phyloP scores from a whole-genome alignment of 2,888 invertebrate genomes.

The Lacanobia wlatinum region DNA sequence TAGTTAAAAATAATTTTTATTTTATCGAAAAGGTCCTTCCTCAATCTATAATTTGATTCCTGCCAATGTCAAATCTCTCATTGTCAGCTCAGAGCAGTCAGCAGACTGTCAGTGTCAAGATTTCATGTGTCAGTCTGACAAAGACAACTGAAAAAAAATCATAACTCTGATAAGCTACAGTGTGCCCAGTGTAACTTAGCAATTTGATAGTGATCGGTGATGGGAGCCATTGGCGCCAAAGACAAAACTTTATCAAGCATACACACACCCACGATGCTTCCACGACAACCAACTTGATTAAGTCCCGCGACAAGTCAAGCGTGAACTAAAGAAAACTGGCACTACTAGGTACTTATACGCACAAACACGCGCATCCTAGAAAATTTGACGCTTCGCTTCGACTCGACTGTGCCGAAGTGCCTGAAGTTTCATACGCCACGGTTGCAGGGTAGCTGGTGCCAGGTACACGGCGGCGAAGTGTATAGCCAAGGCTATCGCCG shows the following conservation, averaged over 20 bases:
- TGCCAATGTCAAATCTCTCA: conserved; percentile 54
- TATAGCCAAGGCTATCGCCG: too few relatives aligned
- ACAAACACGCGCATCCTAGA: too few relatives aligned
- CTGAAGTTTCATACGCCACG: too few relatives aligned
- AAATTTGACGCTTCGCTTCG: too few relatives aligned
- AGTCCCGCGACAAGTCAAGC: too few relatives aligned
- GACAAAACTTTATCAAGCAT: not conserved
- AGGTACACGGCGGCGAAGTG: too few relatives aligned
- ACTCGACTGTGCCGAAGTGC: too few relatives aligned
- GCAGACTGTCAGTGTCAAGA: conserved; percentile 8
- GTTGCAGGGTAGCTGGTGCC: too few relatives aligned
- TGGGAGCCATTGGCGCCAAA: not conserved
- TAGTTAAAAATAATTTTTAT: conserved; percentile 1
- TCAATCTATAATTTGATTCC: conserved; percentile 6
- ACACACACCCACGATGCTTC: too few relatives aligned
- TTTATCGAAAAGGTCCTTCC: conserved; percentile 8
- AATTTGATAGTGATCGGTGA: not conserved
- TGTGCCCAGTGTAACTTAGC: not conserved
- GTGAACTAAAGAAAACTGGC: too few relatives aligned
- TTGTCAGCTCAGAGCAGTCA: not conserved
- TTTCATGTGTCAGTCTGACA: not conserved
- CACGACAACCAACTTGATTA: too few relatives aligned
- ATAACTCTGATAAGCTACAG: conserved; percentile 12
- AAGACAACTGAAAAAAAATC: not conserved
- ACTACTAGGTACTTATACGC: too few relatives aligned